A percentile compares a stretch with the other conserved stretches of the same genome.
Conservation (phyloP, 2,797 vertebrate genomes). For the Propithecus perrieri region DNA sequence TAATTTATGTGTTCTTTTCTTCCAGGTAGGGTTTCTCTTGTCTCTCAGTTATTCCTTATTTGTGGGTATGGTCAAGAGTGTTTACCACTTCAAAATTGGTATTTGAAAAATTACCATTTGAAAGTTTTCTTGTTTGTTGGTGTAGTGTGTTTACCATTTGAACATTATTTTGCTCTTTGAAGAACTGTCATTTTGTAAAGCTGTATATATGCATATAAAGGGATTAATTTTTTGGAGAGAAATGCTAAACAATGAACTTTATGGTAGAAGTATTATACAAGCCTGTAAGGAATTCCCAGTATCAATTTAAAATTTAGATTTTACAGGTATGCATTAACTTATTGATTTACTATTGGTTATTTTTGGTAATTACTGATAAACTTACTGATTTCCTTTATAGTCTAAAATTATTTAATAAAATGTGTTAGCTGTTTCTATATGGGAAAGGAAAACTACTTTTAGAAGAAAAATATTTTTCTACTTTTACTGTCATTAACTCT, state of each 20-base stretch:
- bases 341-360: not conserved
- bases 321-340: not conserved
- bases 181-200: not conserved
- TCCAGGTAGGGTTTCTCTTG: not conserved
- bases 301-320: not conserved
- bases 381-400: not conserved
- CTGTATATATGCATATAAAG: not conserved
- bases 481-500: not conserved
- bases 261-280: not conserved
- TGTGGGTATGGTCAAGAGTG: not conserved
- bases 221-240: not conserved
- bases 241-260: not conserved
- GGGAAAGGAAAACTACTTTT: not conserved
- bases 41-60: not conserved
- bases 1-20: not conserved
- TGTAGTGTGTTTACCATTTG: not conserved
- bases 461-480: not conserved
- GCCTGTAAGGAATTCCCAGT: not conserved
- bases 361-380: not conserved
- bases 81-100: not conserved
- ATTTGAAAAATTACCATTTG: not conserved
- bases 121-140: not conserved
- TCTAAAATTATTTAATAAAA: slow-evolving; percentile 34
- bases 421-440: not conserved
- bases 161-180: slow-evolving; percentile 24